These are phyloP conservation scores for Hemicordylus capensis DNA, from an alignment of 2,113 vertebrate genomes.

Conservation along the genomic window DNA sequence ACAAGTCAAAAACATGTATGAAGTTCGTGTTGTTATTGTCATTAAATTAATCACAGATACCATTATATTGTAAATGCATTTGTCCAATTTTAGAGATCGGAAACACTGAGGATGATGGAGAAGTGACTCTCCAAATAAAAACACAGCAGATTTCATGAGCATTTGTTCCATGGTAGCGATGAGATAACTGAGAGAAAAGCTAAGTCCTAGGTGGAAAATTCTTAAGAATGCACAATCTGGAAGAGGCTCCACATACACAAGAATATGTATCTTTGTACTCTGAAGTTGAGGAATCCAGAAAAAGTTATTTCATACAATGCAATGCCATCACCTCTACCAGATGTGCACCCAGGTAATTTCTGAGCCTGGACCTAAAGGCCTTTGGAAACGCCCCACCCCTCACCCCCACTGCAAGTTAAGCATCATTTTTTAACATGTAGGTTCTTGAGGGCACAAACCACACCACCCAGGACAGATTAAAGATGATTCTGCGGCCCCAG, in stretches of 20 bases:
- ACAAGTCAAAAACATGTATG: no score
- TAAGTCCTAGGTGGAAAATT: neutral
- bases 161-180: neutral
- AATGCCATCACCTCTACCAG: no score
- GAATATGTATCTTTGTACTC: neutral
- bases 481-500: no score
- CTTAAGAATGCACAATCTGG: neutral
- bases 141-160: neutral
- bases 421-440: no score
- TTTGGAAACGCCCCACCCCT: no score
- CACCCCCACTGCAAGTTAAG: no score
- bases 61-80: neutral
- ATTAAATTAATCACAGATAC: neutral
- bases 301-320: neutral
- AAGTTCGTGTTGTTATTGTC: neutral
- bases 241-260: neutral
- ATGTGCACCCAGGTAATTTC: no score
- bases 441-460: no score
- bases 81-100: neutral
- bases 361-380: no score
- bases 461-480: no score
- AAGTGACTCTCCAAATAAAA: neutral
- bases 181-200: no score
- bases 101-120: neutral
- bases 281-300: neutral